These are phyloP conservation scores for Sardina pilchardus DNA, from an alignment of 2,113 vertebrate species.

Conservation along the genomic window DNA sequence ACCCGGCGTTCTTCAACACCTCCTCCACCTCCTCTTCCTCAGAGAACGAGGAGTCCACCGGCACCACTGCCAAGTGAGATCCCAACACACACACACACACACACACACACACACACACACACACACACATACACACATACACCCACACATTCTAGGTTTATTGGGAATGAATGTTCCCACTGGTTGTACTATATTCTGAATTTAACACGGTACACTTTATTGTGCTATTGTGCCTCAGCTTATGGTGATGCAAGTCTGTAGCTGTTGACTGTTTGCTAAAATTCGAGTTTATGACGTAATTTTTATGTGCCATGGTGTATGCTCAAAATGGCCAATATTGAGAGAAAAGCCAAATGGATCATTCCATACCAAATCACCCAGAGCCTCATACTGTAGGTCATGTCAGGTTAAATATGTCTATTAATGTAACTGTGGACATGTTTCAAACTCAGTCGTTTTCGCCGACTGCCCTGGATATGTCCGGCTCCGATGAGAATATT, in stretches of 20 bases:
- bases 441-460: background rate
- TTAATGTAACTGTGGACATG: too few species aligned
- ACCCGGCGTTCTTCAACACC: constrained; percentile 80
- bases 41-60: constrained; percentile 85
- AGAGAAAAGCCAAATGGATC: background rate
- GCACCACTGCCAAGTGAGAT: constrained; percentile 85
- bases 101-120: background rate
- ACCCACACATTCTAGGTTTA: too few species aligned
- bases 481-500: background rate
- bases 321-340: background rate
- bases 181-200: background rate
- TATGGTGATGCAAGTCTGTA: background rate
- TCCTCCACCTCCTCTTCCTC: constrained; percentile 85
- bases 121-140: background rate
- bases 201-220: too few species aligned
- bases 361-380: background rate
- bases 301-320: background rate
- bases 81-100: background rate
- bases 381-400: background rate
- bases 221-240: background rate
- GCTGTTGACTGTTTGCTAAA: background rate
- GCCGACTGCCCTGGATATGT: background rate
- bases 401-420: background rate
- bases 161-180: background rate
- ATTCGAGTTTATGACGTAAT: background rate